Evolutionary conservation across 1,140 invertebrate genomes (phyloP).

Genomic region (Aleiodes sp.): DNA sequence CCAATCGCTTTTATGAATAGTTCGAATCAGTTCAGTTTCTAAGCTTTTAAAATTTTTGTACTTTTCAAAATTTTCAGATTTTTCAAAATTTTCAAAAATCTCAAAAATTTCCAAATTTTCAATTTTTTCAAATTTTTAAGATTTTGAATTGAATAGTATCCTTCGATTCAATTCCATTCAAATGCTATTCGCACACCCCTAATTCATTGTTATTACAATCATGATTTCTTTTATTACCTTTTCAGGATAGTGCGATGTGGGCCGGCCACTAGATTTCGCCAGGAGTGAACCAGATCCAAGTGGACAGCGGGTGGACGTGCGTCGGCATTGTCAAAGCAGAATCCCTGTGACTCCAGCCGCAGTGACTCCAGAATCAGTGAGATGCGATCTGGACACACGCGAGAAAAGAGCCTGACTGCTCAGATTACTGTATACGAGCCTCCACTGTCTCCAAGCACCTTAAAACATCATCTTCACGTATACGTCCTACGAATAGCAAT

Average conservation of each 20-base stretch:
- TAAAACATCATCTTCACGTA: slow-evolving; percentile 57
- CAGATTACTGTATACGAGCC: slow-evolving; percentile 56
- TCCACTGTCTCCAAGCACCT: slow-evolving; percentile 55
- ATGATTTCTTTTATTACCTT: background rate
- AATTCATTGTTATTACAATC: no score
- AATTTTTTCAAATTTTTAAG: no score
- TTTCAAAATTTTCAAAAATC: no score
- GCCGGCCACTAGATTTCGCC: background rate
- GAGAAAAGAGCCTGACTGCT: slow-evolving; percentile 44
- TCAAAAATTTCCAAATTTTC: no score
- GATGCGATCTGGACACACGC: slow-evolving; percentile 58
- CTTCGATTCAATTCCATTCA: no score
- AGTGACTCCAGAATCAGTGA: slow-evolving; percentile 51
- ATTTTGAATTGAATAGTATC: no score
- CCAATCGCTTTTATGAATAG: slow-evolving; percentile 12
- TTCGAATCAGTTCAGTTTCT: no score
- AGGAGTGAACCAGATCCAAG: slow-evolving; percentile 38
- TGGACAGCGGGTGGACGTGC: slow-evolving; percentile 17
- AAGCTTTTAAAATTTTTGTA: no score
- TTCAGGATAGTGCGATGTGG: slow-evolving; percentile 1
- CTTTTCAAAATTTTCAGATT: no score
- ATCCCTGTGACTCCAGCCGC: slow-evolving; percentile 33
- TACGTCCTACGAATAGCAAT: slow-evolving; percentile 31
- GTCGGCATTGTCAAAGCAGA: slow-evolving; percentile 62
- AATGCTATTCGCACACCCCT: slow-evolving; percentile 7